Conservation (phyloP, 2,113 vertebrate species). For the Choloepus hoffmanni region DNA sequence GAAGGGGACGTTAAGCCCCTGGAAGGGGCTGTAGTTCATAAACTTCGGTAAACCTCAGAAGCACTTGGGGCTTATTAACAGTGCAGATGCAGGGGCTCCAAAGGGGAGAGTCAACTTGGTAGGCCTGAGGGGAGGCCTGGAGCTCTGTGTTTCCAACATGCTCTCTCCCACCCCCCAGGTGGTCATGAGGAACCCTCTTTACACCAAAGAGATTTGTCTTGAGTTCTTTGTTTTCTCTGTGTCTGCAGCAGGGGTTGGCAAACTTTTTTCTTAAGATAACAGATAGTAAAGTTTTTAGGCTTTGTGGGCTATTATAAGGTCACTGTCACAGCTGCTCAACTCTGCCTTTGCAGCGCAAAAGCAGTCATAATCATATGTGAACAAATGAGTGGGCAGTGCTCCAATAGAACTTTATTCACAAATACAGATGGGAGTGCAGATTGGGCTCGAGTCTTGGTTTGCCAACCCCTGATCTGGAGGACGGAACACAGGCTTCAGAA, state of each 20-base stretch:
- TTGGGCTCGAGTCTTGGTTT: not conserved
- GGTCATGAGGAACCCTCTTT: not conserved
- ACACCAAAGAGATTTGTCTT: not conserved
- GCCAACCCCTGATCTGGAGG: not conserved
- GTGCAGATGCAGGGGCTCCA: not conserved
- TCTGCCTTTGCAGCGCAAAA: not conserved
- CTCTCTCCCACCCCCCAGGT: not conserved
- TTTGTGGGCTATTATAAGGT: not conserved
- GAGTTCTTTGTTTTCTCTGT: not conserved
- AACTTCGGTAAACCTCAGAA: not conserved
- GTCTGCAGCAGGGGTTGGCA: not conserved
- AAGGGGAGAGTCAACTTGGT: not conserved
- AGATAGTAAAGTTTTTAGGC: not conserved
- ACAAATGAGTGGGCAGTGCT: not conserved
- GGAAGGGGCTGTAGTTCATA: not conserved
- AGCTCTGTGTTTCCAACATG: not conserved
- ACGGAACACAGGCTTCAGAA: not conserved
- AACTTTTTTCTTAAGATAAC: not conserved
- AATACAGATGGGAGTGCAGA: not conserved
- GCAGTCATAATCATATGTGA: not conserved
- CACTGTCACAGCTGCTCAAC: not conserved
- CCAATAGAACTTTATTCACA: not conserved
- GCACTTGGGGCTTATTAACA: not conserved
- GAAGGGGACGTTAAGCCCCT: not conserved
- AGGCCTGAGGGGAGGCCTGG: not conserved